A percentile compares a stretch with the other conserved stretches of the same genome.
phyloP scores from a whole-genome alignment of 2,888 invertebrate species.

The Volucella zonaria region DNA sequence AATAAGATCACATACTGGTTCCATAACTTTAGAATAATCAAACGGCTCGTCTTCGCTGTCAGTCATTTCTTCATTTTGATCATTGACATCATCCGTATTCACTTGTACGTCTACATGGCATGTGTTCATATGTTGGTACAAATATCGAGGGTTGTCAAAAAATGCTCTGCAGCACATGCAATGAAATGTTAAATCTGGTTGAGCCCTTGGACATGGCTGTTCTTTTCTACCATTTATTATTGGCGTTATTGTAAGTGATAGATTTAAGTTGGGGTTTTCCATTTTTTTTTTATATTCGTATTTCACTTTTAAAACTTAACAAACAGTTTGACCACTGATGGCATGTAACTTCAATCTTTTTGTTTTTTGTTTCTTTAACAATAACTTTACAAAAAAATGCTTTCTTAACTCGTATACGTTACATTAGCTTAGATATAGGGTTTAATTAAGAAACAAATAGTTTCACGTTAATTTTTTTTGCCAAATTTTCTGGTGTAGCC shows the following conservation, averaged over 20 bases:
- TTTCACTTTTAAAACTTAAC: constrained; percentile 62
- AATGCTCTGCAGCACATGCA: constrained; percentile 81
- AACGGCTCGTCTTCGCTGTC: constrained; percentile 76
- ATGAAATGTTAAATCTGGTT: constrained; percentile 82
- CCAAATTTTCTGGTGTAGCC: constrained; percentile 59
- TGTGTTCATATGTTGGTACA: constrained; percentile 81
- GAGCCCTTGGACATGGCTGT: constrained; percentile 73
- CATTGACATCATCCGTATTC: constrained; percentile 40
- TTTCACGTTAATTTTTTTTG: constrained; percentile 30
- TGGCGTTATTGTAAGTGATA: constrained; percentile 81
- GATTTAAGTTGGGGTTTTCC: constrained; percentile 71
- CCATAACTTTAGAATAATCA: constrained; percentile 81
- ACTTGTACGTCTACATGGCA: constrained; percentile 77
- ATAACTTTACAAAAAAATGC: constrained; percentile 54
- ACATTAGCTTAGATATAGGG: constrained; percentile 31
- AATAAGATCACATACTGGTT: constrained; percentile 80
- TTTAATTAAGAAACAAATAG: constrained; percentile 41
- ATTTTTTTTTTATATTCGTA: constrained; percentile 41
- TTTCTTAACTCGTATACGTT: constrained; percentile 49
- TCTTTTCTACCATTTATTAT: constrained; percentile 76
- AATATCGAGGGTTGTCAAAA: constrained; percentile 80
- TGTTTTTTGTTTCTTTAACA: constrained; percentile 31
- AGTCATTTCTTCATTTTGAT: constrained; percentile 72
- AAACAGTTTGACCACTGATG: constrained; percentile 40
- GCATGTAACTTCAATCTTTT: constrained; percentile 15